Evolutionary conservation across 1,140 invertebrate species (phyloP), one percentile per base, ranked within the genome.

Genomic region (Sitodiplosis mosellana): DNA sequence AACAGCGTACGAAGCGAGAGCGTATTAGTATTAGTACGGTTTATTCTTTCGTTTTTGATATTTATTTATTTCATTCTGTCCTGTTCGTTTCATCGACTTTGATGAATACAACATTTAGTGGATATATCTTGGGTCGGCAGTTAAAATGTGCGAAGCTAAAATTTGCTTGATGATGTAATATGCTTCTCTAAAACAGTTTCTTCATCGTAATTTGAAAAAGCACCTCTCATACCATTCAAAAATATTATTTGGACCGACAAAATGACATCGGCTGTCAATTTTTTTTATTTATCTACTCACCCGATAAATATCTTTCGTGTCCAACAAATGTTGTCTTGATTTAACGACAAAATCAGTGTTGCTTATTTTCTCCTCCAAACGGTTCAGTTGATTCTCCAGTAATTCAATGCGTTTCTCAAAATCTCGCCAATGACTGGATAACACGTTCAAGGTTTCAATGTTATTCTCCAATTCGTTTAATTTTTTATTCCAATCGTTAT

Each of bases 341-440:
- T 76, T 71, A 18, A 85, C 77, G 46, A 74, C 73, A 20, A 70
- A 70, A 60, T 88, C 84, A 42, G 87, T 64, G 62, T 85, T 79
- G 53, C 80, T 76, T 52, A 75, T 71, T 41, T 78, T 74, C 56
- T 88, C 83, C 50, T 81, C 77, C 18, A 78, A 68, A 18, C 68
- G 68, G 53, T 65, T 71, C 2, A 82, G 50, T 45, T 71, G 69
- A 52, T 68, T 75, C 56, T 78, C 80, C 59, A 74, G 77, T 42
- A 67, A 66, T 52, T 77, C 71, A 60, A 79, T 76, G 51, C 75
- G 72, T 2, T 69, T 68, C 65, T 86, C 84, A 54, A 84, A 80
- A 48, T 77, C 74, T 55, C 87, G 77, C 82, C 87, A 89, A 52
- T 80, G 76, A 49, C 75, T 72, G 1, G 81, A 79, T 46, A 85